These are phyloP conservation scores for Colostygia pectinataria DNA, from an alignment of 2,888 invertebrate species.

Conservation along the genomic window DNA sequence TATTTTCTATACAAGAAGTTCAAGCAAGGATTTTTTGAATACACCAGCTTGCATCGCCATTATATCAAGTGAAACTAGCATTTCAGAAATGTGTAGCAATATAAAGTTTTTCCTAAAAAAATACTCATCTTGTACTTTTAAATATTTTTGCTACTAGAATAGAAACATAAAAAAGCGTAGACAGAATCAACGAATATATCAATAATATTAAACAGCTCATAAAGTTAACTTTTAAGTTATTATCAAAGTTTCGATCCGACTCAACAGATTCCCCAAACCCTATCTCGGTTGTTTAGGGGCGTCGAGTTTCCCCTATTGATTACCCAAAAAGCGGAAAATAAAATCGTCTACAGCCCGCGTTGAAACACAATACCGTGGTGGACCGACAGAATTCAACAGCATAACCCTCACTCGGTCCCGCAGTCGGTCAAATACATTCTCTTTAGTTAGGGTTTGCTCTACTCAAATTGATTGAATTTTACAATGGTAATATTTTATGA, in stretches of 20 bases:
- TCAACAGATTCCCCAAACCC: constrained; percentile 42
- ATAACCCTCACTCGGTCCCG: constrained; percentile 16
- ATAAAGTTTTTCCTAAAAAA: neutral
- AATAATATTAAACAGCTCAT: no score
- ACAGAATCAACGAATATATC: no score
- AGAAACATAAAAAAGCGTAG: no score
- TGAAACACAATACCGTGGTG: constrained; percentile 64
- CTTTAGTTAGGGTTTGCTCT: neutral
- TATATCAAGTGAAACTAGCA: no score
- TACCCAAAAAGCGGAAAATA: constrained; percentile 83
- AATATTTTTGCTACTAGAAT: neutral
- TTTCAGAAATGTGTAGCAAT: no score
- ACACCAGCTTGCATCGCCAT: no score
- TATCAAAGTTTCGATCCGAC: constrained; percentile 32
- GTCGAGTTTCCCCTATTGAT: constrained; percentile 78
- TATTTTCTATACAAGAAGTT: no score
- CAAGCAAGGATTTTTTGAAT: no score
- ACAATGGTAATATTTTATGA: constrained; percentile 10
- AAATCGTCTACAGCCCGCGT: constrained; percentile 65
- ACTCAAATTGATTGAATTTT: constrained; percentile 68
- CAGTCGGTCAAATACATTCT: constrained; percentile 4
- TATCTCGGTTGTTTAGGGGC: constrained; percentile 56
- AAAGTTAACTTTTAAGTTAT: neutral
- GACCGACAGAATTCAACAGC: constrained; percentile 49
- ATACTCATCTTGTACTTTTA: neutral